Evolutionary conservation across 2,797 vertebrate genomes (phyloP).

Genomic region (Sebastes matsubarae): DNA sequence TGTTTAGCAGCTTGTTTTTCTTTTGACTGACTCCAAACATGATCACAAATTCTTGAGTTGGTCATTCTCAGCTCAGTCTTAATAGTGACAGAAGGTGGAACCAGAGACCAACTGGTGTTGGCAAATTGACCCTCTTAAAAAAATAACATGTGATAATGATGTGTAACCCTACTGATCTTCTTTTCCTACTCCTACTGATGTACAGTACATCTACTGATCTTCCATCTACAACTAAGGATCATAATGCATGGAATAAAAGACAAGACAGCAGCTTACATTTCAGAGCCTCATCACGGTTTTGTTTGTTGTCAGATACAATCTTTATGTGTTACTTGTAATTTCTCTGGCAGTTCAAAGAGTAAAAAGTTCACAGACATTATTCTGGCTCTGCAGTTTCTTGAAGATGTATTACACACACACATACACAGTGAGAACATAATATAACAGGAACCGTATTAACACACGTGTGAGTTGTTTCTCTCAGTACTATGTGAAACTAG

Average conservation of each 20-base stretch:
- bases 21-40: neutral
- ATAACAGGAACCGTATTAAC: neutral
- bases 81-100: neutral
- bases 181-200: conserved; percentile 15
- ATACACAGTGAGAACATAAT: neutral
- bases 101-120: conserved; percentile 1
- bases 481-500: too few species aligned
- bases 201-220: conserved; percentile 16
- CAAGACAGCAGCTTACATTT: conserved; percentile 4
- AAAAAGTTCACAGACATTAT: neutral
- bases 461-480: neutral
- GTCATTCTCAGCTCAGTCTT: neutral
- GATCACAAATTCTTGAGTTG: neutral
- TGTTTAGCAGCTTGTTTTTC: neutral
- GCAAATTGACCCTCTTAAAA: conserved; percentile 13
- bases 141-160: conserved; percentile 40
- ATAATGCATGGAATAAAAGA: neutral
- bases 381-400: conserved; percentile 7
- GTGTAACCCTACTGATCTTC: conserved; percentile 27
- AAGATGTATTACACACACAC: neutral
- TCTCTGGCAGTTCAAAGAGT: conserved; percentile 10
- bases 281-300: neutral
- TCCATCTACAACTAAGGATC: neutral
- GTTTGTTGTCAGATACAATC: conserved; percentile 1
- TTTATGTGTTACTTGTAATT: neutral